phyloP scores from a whole-genome alignment of 2,113 vertebrate species.

The Pelobates fuscus region DNA sequence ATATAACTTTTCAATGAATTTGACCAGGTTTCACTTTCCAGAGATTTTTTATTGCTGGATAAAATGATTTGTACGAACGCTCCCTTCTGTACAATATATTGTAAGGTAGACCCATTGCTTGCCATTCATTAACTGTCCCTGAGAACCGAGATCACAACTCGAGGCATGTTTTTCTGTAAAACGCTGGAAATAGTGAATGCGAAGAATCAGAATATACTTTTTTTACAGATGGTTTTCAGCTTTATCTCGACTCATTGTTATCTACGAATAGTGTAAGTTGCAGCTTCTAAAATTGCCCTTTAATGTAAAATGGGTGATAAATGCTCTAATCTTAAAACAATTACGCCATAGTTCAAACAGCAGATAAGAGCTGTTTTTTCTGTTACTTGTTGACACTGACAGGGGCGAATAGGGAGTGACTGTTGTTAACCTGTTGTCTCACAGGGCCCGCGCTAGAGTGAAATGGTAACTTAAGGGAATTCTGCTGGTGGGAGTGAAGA shows the following conservation, averaged over 20 bases:
- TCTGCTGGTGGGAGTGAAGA: conserved; percentile 45
- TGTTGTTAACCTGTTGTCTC: conserved; percentile 56
- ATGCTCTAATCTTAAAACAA: conserved; percentile 47
- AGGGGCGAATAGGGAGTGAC: conserved; percentile 3
- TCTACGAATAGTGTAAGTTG: conserved; percentile 13
- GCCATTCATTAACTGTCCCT: neutral
- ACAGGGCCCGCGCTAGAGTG: conserved; percentile 56
- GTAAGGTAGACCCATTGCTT: neutral
- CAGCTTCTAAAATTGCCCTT: conserved; percentile 46
- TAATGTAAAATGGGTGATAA: conserved; percentile 44
- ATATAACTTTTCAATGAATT: no score
- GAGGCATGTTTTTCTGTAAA: neutral
- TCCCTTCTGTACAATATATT: no score
- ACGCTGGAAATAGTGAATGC: neutral
- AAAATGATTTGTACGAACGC: no score
- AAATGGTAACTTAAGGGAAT: conserved; percentile 55
- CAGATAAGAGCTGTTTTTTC: conserved; percentile 16
- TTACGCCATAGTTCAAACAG: conserved; percentile 36
- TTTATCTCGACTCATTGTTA: conserved; percentile 11
- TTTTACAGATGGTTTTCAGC: neutral
- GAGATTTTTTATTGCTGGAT: no score
- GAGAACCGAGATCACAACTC: neutral
- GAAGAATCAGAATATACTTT: neutral
- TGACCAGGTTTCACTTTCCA: no score
- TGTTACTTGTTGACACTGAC: conserved; percentile 40